Conservation (phyloP, 2,797 vertebrate species). For the Gephyroberyx darwinii region DNA sequence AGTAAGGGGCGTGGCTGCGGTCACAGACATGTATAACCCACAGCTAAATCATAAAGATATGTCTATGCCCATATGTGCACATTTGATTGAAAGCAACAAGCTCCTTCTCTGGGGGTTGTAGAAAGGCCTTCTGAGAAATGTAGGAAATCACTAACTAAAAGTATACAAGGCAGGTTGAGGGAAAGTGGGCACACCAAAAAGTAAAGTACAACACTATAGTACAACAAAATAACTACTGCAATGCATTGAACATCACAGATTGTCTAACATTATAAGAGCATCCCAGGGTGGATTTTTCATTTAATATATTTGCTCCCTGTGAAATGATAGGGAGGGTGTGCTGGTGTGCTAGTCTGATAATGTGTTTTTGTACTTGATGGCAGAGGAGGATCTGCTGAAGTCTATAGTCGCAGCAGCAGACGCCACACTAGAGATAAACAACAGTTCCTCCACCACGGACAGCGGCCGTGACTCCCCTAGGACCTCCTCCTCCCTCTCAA, state of each 20-base stretch:
- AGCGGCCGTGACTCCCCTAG: slow-evolving; percentile 80
- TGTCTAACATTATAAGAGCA: too few relatives aligned
- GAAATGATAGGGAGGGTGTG: background rate
- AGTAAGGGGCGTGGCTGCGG: too few relatives aligned
- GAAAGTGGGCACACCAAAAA: background rate
- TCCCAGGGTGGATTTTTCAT: too few relatives aligned
- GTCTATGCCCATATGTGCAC: too few relatives aligned
- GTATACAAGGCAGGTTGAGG: background rate
- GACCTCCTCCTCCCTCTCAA: slow-evolving; percentile 61
- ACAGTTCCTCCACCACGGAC: slow-evolving; percentile 73
- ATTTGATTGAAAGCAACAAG: too few relatives aligned
- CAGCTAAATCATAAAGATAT: too few relatives aligned
- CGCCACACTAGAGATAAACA: slow-evolving; percentile 46
- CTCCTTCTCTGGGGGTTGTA: background rate
- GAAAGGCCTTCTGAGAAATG: background rate
- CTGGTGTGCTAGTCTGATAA: background rate
- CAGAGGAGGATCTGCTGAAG: slow-evolving; percentile 80
- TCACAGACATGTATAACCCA: too few relatives aligned
- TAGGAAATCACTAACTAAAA: too few relatives aligned
- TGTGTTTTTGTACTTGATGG: background rate
- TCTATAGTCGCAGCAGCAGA: slow-evolving; percentile 68
- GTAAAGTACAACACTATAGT: background rate
- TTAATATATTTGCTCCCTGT: too few relatives aligned
- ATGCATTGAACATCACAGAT: too few relatives aligned
- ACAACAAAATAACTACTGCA: background rate